Conservation (phyloP, 23 tunicate species). For the Styela clava region DNA sequence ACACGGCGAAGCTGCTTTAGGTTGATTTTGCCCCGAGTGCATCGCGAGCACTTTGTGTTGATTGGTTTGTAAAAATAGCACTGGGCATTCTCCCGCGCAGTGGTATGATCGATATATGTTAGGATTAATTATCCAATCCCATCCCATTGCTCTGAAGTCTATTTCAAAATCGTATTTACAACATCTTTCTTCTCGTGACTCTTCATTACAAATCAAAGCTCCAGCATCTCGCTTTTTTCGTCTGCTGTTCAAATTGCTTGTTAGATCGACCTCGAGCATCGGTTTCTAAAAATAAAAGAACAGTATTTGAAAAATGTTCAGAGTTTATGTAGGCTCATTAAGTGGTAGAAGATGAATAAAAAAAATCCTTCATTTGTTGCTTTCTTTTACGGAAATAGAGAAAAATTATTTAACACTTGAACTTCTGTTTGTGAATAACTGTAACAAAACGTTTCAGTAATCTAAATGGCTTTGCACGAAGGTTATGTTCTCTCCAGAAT, state of each 20-base stretch:
- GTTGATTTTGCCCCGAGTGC: conserved; percentile 5
- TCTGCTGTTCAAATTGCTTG: neutral
- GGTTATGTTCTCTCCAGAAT: no score
- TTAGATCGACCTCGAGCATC: conserved; percentile 43
- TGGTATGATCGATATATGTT: conserved; percentile 35
- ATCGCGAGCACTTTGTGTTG: conserved; percentile 25
- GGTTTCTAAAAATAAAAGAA: conserved; percentile 68
- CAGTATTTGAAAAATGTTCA: no score
- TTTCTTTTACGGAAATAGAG: no score
- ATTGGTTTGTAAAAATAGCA: conserved; percentile 19
- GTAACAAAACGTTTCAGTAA: no score
- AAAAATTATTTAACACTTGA: no score
- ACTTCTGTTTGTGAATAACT: no score
- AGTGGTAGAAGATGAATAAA: no score
- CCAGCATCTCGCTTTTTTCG: conserved; percentile 36
- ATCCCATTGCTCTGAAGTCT: conserved; percentile 47
- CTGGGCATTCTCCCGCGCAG: conserved; percentile 67
- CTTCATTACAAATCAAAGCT: neutral
- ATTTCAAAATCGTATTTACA: conserved; percentile 52
- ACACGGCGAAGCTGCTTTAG: conserved; percentile 28
- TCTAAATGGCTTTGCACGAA: no score
- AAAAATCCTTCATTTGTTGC: no score
- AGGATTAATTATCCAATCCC: conserved; percentile 70
- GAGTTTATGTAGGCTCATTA: no score
- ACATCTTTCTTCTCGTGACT: conserved; percentile 36